phyloP scores from a whole-genome alignment of 1,140 invertebrate genomes.

The Tribolium madens region DNA sequence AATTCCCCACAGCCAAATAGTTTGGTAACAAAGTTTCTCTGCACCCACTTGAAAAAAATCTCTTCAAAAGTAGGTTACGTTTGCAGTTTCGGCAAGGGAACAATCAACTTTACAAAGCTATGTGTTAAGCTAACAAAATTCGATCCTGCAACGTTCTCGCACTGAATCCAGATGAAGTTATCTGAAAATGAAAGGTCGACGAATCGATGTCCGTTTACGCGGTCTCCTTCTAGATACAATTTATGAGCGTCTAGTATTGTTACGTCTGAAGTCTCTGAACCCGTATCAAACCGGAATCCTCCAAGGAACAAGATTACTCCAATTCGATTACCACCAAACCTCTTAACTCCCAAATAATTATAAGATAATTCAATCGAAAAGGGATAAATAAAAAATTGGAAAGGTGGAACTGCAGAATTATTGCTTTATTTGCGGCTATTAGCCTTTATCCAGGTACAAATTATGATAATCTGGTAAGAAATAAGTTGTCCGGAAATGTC shows the following conservation, averaged over 20 bases:
- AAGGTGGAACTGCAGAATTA: background rate
- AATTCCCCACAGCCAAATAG: background rate
- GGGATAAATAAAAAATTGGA: conserved; percentile 3
- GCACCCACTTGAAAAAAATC: conserved; percentile 17
- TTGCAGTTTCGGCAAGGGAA: conserved; percentile 30
- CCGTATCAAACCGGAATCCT: conserved; percentile 19
- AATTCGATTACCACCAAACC: conserved; percentile 22
- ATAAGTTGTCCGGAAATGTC: conserved; percentile 8
- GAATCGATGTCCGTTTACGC: conserved; percentile 25
- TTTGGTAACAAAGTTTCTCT: conserved; percentile 17
- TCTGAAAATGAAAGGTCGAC: conserved; percentile 23
- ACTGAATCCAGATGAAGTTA: conserved; percentile 27
- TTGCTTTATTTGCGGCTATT: too few species aligned
- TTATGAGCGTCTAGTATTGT: conserved; percentile 23
- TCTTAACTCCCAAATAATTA: conserved; percentile 32
- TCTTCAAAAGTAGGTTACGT: conserved; percentile 21
- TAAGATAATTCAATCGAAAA: background rate
- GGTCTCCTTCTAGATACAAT: conserved; percentile 20
- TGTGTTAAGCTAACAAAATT: conserved; percentile 30
- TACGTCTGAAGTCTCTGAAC: conserved; percentile 20
- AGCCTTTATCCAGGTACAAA: too few species aligned
- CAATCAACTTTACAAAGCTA: conserved; percentile 32
- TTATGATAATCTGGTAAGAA: background rate
- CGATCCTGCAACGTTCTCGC: conserved; percentile 11
- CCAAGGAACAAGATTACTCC: conserved; percentile 21